Conservation (phyloP, 2,113 vertebrate genomes). For the Tachysurus fulvidraco region DNA sequence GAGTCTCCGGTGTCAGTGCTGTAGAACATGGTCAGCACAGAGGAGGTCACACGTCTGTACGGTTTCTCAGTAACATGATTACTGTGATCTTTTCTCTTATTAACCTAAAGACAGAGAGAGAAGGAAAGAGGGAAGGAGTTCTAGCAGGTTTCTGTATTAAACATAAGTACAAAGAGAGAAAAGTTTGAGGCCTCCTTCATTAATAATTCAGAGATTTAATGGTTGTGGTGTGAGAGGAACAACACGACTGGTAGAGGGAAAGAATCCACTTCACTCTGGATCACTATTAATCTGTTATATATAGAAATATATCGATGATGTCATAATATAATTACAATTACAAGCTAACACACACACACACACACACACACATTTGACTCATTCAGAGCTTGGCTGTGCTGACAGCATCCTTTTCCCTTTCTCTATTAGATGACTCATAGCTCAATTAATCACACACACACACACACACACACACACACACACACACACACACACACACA, state of each 20-base stretch:
- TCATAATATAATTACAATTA: background rate
- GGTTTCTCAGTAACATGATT: background rate
- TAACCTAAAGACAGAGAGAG: background rate
- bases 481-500: constrained; percentile 38
- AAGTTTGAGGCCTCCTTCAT: background rate
- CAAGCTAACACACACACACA: constrained; percentile 54
- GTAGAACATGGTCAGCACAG: background rate
- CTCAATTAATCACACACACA: constrained; percentile 43
- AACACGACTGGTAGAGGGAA: no score
- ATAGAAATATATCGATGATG: background rate
- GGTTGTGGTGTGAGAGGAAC: background rate
- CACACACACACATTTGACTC: constrained; percentile 44
- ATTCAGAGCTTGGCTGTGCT: constrained; percentile 36
- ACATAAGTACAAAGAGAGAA: background rate
- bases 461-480: constrained; percentile 38
- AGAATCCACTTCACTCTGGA: no score
- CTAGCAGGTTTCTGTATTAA: background rate
- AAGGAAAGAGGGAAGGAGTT: background rate
- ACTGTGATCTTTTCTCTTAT: background rate
- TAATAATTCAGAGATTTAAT: background rate
- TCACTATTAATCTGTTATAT: background rate
- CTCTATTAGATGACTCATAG: constrained; percentile 50
- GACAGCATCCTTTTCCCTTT: constrained; percentile 41
- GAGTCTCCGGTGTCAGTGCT: background rate
- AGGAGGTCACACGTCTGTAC: background rate